Conservation (phyloP, 2,113 vertebrate species). For the Lethenteron reissneri region DNA sequence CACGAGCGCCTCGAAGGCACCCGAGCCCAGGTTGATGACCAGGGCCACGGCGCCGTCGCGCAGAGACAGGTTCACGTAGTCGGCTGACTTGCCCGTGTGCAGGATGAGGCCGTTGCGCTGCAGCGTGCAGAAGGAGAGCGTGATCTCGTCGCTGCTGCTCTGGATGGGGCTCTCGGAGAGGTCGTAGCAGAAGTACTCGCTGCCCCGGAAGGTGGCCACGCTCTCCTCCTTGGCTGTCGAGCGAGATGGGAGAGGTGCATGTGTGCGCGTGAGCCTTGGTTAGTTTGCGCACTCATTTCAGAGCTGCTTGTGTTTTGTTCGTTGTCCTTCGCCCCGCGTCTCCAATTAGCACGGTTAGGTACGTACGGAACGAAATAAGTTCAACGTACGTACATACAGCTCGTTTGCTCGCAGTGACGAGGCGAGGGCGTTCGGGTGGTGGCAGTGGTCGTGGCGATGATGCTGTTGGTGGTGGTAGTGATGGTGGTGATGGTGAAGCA, state of each 20-base stretch:
- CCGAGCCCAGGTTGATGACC: conserved; percentile 82
- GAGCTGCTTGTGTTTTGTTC: too few species aligned
- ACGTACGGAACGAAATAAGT: too few species aligned
- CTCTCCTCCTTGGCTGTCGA: conserved; percentile 56
- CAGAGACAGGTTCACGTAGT: conserved; percentile 81
- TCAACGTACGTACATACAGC: neutral
- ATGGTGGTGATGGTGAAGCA: too few species aligned
- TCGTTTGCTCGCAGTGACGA: too few species aligned
- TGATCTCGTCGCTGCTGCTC: conserved; percentile 90
- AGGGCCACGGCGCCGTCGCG: conserved; percentile 69
- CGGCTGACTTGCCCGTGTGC: conserved; percentile 69
- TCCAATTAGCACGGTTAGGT: neutral
- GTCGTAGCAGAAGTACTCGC: conserved; percentile 93
- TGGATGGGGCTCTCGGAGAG: conserved; percentile 76
- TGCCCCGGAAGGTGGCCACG: conserved; percentile 71
- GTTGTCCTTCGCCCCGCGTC: too few species aligned
- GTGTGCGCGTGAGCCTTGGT: neutral
- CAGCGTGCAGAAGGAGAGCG: conserved; percentile 62
- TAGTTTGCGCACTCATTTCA: too few species aligned
- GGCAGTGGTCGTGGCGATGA: too few species aligned
- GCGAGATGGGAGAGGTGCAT: neutral
- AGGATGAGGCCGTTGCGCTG: conserved; percentile 78
- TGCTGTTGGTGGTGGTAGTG: too few species aligned
- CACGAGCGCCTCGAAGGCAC: conserved; percentile 77
- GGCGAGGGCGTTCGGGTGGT: too few species aligned